Percentiles rank a stretch among this genome's conserved stretches.
Evolutionary conservation across 2,888 invertebrate species (phyloP).

Genomic region (Cheilosia variabilis): DNA sequence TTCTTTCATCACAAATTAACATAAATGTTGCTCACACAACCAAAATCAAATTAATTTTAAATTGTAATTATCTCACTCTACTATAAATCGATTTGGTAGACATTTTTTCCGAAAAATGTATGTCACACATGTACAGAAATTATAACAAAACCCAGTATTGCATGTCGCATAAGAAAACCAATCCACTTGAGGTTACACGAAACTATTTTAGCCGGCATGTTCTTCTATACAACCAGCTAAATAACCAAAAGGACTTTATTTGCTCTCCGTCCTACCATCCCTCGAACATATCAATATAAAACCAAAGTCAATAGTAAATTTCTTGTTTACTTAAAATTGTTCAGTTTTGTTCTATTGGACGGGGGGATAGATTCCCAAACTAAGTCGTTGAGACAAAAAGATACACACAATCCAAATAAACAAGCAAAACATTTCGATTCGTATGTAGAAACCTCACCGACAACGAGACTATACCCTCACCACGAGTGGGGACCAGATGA

Average conservation of each 20-base stretch:
- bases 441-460: conserved; percentile 39
- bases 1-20: too few relatives aligned
- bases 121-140: conserved; percentile 6
- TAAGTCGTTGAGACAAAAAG: conserved; percentile 68
- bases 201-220: conserved; percentile 2
- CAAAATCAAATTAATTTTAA: too few relatives aligned
- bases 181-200: conserved; percentile 31
- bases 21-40: too few relatives aligned
- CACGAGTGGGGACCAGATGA: not conserved
- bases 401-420: conserved; percentile 63
- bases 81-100: not conserved
- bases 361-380: conserved; percentile 60
- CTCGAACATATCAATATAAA: conserved; percentile 60
- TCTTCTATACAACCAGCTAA: not conserved
- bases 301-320: conserved; percentile 73
- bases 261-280: conserved; percentile 3
- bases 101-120: not conserved
- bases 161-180: conserved; percentile 10
- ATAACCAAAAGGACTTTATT: conserved; percentile 40
- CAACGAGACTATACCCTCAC: conserved; percentile 12
- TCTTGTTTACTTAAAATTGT: conserved; percentile 74
- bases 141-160: not conserved
- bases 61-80: too few relatives aligned
- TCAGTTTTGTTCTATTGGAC: conserved; percentile 67
- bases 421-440: conserved; percentile 69